Evolutionary conservation across 2,888 invertebrate species (phyloP).

Genomic region (Chrysina gloriosa): DNA sequence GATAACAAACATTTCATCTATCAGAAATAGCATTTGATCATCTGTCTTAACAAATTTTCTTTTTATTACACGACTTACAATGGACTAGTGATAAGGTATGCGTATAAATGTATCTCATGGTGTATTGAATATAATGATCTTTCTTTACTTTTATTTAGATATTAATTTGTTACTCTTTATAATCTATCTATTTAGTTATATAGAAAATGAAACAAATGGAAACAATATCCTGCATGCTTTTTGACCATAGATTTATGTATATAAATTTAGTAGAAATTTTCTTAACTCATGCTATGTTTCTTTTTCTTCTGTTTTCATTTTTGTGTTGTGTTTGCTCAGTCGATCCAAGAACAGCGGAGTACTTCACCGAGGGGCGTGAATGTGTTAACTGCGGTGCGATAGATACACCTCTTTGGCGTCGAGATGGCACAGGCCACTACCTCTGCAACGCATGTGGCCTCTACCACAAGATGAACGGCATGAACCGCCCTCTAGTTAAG

Average conservation of each 20-base stretch:
- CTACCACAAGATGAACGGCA: conserved; percentile 96
- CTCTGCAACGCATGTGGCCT: conserved; percentile 99
- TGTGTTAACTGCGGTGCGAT: conserved; percentile 98
- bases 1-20: too few species aligned
- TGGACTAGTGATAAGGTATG: too few species aligned
- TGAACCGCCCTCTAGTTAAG: conserved; percentile 91
- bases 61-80: too few species aligned
- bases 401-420: conserved; percentile 96
- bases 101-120: too few species aligned
- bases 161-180: too few species aligned
- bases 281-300: not conserved
- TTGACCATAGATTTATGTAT: not conserved
- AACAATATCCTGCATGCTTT: too few species aligned
- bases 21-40: too few species aligned
- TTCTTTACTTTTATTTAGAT: too few species aligned
- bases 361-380: conserved; percentile 87
- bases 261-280: not conserved
- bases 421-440: conserved; percentile 99
- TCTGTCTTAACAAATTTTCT: too few species aligned
- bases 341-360: conserved; percentile 63
- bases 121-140: too few species aligned
- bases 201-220: too few species aligned
- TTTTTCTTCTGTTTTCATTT: conserved; percentile 15
- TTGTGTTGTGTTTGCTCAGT: conserved; percentile 48
- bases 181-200: too few species aligned